Evolutionary conservation across 1,140 invertebrate genomes (phyloP), one percentile per base, ranked within the genome.

Genomic region (Calliphora vicina): DNA sequence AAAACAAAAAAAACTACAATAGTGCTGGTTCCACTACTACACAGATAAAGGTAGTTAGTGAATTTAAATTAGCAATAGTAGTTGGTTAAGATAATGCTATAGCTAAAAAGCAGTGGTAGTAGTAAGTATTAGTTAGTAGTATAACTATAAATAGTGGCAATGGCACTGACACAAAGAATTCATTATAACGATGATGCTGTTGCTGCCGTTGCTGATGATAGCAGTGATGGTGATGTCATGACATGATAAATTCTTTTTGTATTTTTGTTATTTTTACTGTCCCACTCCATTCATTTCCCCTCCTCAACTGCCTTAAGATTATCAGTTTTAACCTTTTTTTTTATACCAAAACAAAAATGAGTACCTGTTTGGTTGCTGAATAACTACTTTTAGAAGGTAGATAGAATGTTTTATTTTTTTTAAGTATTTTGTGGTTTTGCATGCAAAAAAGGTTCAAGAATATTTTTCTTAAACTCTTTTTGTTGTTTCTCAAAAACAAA

Each of bases 171-270:
- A 43, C 42, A 9, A 25, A 25, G n/a, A 35, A 27, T 26, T 42
- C 27, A 76, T 78, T 25, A 45, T 78, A 23, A 78, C 42, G 35
- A 43, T 78, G 42, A 78, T 35, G 29, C 4, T 76, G 17, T 12
- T 29, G 26, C 15, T 27, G 72, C 12, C 42, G 73, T 13, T 27
- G 29, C 10, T 57, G 50, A 57, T 57, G 50, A 57, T 67, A 67
- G 12, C n/a, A 67, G 61, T 67, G 61, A 43, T 43, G 74, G 74
- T 78, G 74, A 78, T 78, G 35, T 78, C 74, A 78, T 78, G 74
- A 23, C 74, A 78, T 78, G 35, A 78, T 78, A 78, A 23, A 78
- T 78, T 78, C 42, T 78, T 43, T 78, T 76, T 76, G 17, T 43
- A 43, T 76, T 42, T 43, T 76, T 76, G 12, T 35, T 13, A 4